Percentiles rank a stretch among this genome's conserved stretches.
Evolutionary conservation across 2,797 vertebrate species (phyloP).

Genomic region (Anguilla megastoma): DNA sequence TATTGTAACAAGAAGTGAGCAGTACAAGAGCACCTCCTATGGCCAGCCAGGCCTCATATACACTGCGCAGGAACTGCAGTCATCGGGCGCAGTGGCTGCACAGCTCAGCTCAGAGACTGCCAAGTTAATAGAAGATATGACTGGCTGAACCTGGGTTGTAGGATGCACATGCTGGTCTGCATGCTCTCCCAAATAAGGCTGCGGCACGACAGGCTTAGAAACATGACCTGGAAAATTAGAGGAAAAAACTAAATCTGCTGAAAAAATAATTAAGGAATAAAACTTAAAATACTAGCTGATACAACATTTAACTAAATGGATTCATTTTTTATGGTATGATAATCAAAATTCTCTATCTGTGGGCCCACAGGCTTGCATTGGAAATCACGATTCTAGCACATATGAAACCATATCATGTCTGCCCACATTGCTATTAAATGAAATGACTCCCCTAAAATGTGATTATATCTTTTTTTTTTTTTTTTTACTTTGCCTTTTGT

Average conservation of each 20-base stretch:
- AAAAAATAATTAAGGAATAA: not conserved
- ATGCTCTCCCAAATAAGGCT: not conserved
- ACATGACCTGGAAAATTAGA: not conserved
- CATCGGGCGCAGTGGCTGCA: not conserved
- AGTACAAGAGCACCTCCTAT: not conserved
- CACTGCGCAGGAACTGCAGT: not conserved
- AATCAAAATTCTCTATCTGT: not conserved
- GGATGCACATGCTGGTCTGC: not conserved
- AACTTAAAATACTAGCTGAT: not conserved
- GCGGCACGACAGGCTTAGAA: not conserved
- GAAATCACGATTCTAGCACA: not conserved
- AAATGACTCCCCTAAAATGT: not conserved
- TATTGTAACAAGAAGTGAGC: not conserved
- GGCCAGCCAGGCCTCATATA: not conserved
- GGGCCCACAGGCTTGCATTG: not conserved
- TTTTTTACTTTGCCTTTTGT: not conserved
- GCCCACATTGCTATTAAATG: not conserved
- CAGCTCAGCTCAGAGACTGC: not conserved
- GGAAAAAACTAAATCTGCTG: not conserved
- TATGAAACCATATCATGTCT: not conserved
- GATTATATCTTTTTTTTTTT: not conserved
- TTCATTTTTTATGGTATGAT: not conserved
- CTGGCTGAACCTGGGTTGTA: not conserved
- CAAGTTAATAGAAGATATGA: not conserved
- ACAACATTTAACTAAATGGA: not conserved